phyloP scores from a whole-genome alignment of 2,797 vertebrate genomes.

The Scolopax bukidnonensis region DNA sequence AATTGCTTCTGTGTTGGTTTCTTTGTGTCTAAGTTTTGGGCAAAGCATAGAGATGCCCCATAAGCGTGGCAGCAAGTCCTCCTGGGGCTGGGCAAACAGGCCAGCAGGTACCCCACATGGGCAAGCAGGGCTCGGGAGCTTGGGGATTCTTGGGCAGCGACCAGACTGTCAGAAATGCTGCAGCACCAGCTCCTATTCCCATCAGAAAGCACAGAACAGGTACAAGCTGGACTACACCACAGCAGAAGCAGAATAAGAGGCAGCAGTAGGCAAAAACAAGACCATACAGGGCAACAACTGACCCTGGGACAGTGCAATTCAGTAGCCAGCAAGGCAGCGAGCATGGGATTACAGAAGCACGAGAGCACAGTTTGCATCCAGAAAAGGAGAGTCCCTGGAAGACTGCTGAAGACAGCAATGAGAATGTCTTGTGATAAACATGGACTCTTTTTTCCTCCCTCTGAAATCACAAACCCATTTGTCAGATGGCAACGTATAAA shows the following conservation, averaged over 20 bases:
- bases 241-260: not conserved
- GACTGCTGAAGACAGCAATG: not conserved
- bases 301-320: not conserved
- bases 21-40: not conserved
- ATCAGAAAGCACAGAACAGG: not conserved
- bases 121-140: not conserved
- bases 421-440: not conserved
- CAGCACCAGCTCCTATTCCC: not conserved
- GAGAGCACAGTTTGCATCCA: not conserved
- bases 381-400: not conserved
- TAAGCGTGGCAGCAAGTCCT: not conserved
- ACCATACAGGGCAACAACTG: fast-evolving
- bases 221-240: not conserved
- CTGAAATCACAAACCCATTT: not conserved
- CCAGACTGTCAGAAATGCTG: not conserved
- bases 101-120: fast-evolving
- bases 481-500: not conserved
- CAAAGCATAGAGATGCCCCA: not conserved
- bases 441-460: not conserved
- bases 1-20: not conserved
- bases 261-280: not conserved
- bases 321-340: fast-evolving
- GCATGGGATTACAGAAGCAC: not conserved
- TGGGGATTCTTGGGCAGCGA: fast-evolving
- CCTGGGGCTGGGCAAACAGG: fast-evolving